A percentile compares a stretch with the other conserved stretches of the same genome.
These are phyloP conservation scores for Baccha elongata DNA, from an alignment of 2,888 invertebrate species.

Conservation along the genomic window DNA sequence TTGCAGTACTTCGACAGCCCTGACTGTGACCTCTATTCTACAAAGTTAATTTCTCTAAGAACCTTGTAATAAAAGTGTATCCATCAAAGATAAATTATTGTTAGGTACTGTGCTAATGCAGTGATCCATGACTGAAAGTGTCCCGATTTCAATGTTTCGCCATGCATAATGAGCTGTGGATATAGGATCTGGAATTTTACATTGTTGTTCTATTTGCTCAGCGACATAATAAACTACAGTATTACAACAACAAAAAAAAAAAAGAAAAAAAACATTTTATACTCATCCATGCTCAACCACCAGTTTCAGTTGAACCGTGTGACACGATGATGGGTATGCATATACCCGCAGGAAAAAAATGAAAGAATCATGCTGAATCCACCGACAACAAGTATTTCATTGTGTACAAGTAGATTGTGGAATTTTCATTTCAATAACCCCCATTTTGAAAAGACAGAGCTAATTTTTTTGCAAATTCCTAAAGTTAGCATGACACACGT, in stretches of 20 bases:
- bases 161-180: not conserved
- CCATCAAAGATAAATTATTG: too few species aligned
- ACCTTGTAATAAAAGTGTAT: too few species aligned
- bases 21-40: too few species aligned
- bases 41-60: too few species aligned
- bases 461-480: not conserved
- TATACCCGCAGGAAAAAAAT: not conserved
- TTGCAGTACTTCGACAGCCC: too few species aligned
- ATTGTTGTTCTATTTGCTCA: not conserved
- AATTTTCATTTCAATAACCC: not conserved
- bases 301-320: not conserved
- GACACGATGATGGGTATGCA: not conserved
- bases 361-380: not conserved
- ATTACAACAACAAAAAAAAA: not conserved
- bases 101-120: not conserved
- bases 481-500: slow-evolving; percentile 18
- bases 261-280: too few species aligned
- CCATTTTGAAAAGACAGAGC: slow-evolving; percentile 18
- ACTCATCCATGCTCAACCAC: not conserved
- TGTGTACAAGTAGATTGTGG: not conserved
- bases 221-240: not conserved
- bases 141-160: not conserved
- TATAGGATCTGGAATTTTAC: not conserved
- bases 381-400: not conserved
- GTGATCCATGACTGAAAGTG: not conserved